Evolutionary conservation across 2,113 vertebrate genomes (phyloP), one percentile per base, ranked within the genome.

Genomic region (Scatophagus argus): DNA sequence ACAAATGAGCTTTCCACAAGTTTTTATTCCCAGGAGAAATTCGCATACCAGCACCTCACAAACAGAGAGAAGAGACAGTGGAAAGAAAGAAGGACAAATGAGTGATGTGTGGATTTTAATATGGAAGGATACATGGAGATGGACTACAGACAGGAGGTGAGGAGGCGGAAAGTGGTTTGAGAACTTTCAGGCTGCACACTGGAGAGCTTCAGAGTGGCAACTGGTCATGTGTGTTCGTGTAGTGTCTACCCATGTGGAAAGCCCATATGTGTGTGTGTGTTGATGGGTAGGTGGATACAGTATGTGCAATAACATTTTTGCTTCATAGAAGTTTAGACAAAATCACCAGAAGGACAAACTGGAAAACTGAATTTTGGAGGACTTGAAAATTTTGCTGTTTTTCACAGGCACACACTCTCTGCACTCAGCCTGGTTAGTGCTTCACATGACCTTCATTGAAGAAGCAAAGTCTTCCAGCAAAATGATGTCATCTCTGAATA

Each of bases 401-500:
- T 81, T 44, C 9, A 39, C 36, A 43, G 58, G 6, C 55, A n/a
- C 70, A 17, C 71, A 56, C 56, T 29, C 41, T 67, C 36, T 55
- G 19, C 58, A 68, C 62, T 61, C 41, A 73, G 69, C 69, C 25
- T 23, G 61, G 11, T 65, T 76, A 67, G 52, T 76, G 73, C 75
- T 39, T 83, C 71, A 68, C 63, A 56, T 62, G 82, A 87, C 88
- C 88, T 84, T 79, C 77, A 65, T 21, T 41, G 81, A 71, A 59
- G 61, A 76, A 49, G 75, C 63, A 39, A 75, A 83, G 72, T 85
- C 82, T 91, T 89, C 87, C 79, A 71, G 86, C 67, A 86, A 80
- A 61, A 92, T 92, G 90, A 92, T 88, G 84, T 92, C 91, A 92
- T 89, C 87, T 44, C 82, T 91, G 90, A 89, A 92, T 92, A 88